Percentiles rank a stretch among this genome's conserved stretches.
Evolutionary conservation across 2,113 vertebrate genomes (phyloP).

Genomic region (Caloenas nicobarica): DNA sequence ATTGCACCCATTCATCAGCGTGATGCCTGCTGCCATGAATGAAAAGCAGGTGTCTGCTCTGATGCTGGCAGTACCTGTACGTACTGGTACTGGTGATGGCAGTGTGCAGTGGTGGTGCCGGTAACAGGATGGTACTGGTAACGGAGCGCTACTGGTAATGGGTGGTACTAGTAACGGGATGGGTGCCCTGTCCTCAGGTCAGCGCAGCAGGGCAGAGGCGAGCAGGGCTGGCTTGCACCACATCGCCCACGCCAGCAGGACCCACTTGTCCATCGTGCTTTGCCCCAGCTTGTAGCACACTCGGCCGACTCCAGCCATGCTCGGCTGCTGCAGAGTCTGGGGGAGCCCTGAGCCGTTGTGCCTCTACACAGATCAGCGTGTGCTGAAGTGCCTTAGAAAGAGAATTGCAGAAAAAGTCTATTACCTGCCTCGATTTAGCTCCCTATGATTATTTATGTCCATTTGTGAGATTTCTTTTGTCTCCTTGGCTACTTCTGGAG

Average conservation of each 20-base stretch:
- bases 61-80: accelerated
- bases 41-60: accelerated
- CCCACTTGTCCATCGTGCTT: not conserved
- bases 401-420: not conserved
- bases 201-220: not conserved
- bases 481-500: not conserved
- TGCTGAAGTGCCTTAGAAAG: not conserved
- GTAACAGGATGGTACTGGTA: not conserved
- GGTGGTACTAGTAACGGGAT: not conserved
- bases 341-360: accelerated
- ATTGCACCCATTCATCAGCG: not conserved
- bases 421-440: not conserved
- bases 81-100: not conserved
- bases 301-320: accelerated
- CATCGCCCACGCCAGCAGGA: accelerated
- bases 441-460: not conserved
- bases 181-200: accelerated
- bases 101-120: accelerated
- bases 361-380: not conserved
- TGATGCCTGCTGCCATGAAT: not conserved
- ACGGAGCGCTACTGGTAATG: no score
- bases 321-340: not conserved
- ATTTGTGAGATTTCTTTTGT: not conserved
- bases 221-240: not conserved
- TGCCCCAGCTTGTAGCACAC: not conserved